phyloP scores from a whole-genome alignment of 2,888 invertebrate species.

The Drosophila pseudotakahashii region DNA sequence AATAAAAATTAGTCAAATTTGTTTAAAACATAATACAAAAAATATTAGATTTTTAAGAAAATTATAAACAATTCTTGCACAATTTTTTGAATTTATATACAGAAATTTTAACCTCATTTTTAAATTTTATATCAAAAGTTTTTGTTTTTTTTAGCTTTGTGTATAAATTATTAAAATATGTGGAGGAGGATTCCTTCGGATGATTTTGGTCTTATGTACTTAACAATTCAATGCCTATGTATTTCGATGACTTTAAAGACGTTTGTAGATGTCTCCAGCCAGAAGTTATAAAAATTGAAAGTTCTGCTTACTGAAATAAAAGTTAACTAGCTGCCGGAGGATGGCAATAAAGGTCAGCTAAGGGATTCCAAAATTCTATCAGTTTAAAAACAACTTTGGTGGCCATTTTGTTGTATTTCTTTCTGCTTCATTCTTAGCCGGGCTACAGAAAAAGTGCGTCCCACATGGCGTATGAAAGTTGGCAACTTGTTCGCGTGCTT shows the following conservation, averaged over 20 bases:
- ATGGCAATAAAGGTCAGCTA: conserved; percentile 34
- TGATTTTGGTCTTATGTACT: too few species aligned
- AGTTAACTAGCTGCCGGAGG: conserved; percentile 43
- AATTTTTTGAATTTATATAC: too few species aligned
- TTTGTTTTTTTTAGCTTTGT: too few species aligned
- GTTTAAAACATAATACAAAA: too few species aligned
- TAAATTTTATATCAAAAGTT: too few species aligned
- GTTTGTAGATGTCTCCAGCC: background rate
- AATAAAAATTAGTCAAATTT: too few species aligned
- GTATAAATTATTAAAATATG: too few species aligned
- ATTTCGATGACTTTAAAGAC: background rate
- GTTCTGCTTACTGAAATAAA: conserved; percentile 22
- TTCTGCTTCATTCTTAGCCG: conserved; percentile 3
- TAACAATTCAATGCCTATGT: too few species aligned
- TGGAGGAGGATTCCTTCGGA: too few species aligned
- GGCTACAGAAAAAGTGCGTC: conserved; percentile 57
- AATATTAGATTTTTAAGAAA: too few species aligned
- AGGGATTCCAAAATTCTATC: conserved; percentile 54
- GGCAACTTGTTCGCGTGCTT: conserved; percentile 53
- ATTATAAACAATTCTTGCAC: too few species aligned
- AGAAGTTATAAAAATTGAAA: conserved; percentile 12
- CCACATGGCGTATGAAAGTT: conserved; percentile 78
- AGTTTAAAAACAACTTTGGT: conserved; percentile 46
- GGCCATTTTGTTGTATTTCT: conserved; percentile 15
- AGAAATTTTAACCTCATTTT: too few species aligned